Conservation (phyloP, 2,888 invertebrate species). For the Apamea epomidion region DNA sequence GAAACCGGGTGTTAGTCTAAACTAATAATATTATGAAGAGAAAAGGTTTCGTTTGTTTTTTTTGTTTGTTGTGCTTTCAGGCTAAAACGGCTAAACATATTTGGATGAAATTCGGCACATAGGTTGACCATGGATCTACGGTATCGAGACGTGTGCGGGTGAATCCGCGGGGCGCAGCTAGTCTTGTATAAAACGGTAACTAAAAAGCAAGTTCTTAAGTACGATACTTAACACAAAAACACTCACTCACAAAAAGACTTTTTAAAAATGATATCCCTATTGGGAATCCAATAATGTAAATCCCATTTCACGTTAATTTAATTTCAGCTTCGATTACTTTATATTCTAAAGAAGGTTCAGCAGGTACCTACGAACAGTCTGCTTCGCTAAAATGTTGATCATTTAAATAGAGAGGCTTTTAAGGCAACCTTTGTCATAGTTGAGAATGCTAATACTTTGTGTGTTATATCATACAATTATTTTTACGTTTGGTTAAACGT, state of each 20-base stretch:
- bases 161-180: background rate
- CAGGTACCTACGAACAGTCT: slow-evolving; percentile 52
- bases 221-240: background rate
- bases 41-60: background rate
- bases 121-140: background rate
- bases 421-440: background rate
- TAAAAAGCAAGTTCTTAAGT: background rate
- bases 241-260: slow-evolving; percentile 39
- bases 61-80: background rate
- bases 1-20: background rate
- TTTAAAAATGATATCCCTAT: slow-evolving; percentile 67
- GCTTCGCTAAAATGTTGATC: slow-evolving; percentile 16
- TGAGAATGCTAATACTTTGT: background rate
- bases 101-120: background rate
- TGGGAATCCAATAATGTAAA: slow-evolving; percentile 72
- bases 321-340: slow-evolving; percentile 72
- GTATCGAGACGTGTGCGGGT: background rate
- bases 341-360: slow-evolving; percentile 67
- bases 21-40: background rate
- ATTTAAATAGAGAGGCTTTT: background rate
- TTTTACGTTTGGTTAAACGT: background rate
- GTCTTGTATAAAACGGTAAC: background rate
- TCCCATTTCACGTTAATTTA: slow-evolving; percentile 71
- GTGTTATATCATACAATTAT: background rate
- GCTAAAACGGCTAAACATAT: background rate